Evolutionary conservation across 2,888 invertebrate species (phyloP).

Genomic region (Graphium colonna): DNA sequence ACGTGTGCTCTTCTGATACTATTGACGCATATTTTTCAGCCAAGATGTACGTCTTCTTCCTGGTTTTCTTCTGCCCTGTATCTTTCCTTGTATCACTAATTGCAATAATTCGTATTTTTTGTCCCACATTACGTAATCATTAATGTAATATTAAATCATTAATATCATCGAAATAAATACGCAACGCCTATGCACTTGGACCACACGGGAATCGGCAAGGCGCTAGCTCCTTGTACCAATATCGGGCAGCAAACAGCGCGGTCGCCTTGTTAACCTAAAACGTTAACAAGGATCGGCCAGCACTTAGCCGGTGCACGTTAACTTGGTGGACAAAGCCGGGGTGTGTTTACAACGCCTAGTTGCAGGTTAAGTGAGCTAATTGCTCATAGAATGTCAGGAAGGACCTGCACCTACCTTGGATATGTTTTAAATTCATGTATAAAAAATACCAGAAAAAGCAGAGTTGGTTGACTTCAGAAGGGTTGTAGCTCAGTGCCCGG

Average conservation of each 20-base stretch:
- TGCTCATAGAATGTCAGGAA: slow-evolving; percentile 64
- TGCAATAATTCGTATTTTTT: too few species aligned
- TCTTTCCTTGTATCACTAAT: too few species aligned
- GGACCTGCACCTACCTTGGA: slow-evolving; percentile 35
- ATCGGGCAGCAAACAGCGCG: slow-evolving; percentile 51
- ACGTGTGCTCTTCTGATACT: too few species aligned
- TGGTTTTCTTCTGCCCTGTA: too few species aligned
- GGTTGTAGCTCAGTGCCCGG: too few species aligned
- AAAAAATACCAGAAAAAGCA: too few species aligned
- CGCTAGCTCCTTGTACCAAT: slow-evolving; percentile 59
- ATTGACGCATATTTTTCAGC: too few species aligned
- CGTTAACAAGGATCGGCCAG: slow-evolving; percentile 74
- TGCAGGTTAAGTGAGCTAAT: slow-evolving; percentile 72
- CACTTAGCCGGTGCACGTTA: slow-evolving; percentile 67
- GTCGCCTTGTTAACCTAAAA: slow-evolving; percentile 73
- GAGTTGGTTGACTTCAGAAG: too few species aligned
- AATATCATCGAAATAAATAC: background rate
- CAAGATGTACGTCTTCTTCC: too few species aligned
- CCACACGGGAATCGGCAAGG: slow-evolving; percentile 35
- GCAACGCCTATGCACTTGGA: slow-evolving; percentile 20
- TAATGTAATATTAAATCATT: too few species aligned
- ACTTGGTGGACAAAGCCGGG: slow-evolving; percentile 69
- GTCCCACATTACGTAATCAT: too few species aligned
- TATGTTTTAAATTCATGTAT: background rate
- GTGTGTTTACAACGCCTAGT: slow-evolving; percentile 71